Percentiles rank a stretch among this genome's conserved stretches.
Conservation (phyloP, 2,113 vertebrate species). For the Morone chrysops region DNA sequence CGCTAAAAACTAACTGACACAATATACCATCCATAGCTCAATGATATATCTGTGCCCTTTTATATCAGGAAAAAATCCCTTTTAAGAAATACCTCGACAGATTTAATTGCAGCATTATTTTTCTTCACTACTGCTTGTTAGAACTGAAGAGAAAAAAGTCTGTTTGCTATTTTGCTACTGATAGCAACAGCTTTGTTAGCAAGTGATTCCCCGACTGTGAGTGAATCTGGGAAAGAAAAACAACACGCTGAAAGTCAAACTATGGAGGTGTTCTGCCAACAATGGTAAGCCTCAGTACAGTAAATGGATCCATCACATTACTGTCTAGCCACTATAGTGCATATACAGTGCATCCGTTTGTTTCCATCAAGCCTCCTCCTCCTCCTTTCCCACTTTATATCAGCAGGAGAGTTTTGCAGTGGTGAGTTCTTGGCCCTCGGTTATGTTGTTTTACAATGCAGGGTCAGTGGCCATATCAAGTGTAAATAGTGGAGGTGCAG, state of each 20-base stretch:
- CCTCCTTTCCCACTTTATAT: not conserved
- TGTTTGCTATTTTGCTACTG: not conserved
- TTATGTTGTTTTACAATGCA: not conserved
- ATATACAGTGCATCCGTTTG: slow-evolving; percentile 61
- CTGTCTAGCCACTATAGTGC: slow-evolving; percentile 70
- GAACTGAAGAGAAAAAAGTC: not conserved
- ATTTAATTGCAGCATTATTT: slow-evolving; percentile 8
- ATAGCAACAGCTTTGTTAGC: not conserved
- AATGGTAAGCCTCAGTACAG: slow-evolving; percentile 8
- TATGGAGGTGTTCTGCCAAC: not conserved
- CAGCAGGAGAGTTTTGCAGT: slow-evolving; percentile 19
- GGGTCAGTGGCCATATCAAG: not conserved
- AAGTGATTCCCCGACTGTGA: not conserved
- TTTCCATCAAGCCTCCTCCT: slow-evolving; percentile 35
- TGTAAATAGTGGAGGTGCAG: not conserved
- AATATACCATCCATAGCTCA: slow-evolving; percentile 2
- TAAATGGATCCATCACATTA: slow-evolving; percentile 15
- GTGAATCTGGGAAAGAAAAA: slow-evolving; percentile 21
- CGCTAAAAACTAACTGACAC: slow-evolving; percentile 20
- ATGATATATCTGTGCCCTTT: not conserved
- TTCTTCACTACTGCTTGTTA: slow-evolving; percentile 9
- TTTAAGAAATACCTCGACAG: slow-evolving; percentile 7
- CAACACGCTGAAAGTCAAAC: slow-evolving; percentile 23
- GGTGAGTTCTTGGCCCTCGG: not conserved
- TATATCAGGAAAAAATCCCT: slow-evolving; percentile 15